A percentile compares a stretch with the other conserved stretches of the same genome.
phyloP scores from a whole-genome alignment of 92 coral and sea anemone genomes.

The Parazoanthus swiftii region DNA sequence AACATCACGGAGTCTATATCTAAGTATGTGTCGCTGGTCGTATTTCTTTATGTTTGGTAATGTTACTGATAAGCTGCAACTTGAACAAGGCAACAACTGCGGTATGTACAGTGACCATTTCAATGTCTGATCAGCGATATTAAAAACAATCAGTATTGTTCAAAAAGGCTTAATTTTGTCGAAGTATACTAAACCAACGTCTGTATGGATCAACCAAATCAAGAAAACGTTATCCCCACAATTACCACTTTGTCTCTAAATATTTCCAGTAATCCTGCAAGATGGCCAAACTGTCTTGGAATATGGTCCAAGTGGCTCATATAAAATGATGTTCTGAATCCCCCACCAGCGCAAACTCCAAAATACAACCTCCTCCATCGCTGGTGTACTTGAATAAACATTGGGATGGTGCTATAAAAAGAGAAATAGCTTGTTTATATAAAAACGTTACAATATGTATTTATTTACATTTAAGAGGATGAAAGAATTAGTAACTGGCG shows the following conservation, averaged over 20 bases:
- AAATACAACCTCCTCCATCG: constrained; percentile 90
- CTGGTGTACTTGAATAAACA: constrained; percentile 88
- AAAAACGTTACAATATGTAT: background rate
- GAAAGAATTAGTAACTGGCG: too few relatives aligned
- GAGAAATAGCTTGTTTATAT: background rate
- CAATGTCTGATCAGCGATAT: background rate
- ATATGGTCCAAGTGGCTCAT: constrained; percentile 82
- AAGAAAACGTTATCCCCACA: background rate
- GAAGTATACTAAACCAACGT: too few relatives aligned
- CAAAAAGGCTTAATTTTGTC: too few relatives aligned
- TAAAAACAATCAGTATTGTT: too few relatives aligned
- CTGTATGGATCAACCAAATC: background rate
- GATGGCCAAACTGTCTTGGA: constrained; percentile 83
- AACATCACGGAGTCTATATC: too few relatives aligned
- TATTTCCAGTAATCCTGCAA: constrained; percentile 91
- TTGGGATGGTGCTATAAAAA: constrained; percentile 72
- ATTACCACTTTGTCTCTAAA: constrained; percentile 92
- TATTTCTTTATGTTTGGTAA: too few relatives aligned
- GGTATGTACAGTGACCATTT: too few relatives aligned
- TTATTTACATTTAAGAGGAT: too few relatives aligned
- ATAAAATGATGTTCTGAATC: constrained; percentile 88
- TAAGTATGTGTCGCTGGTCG: too few relatives aligned
- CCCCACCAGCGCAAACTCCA: constrained; percentile 93
- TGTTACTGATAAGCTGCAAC: too few relatives aligned
- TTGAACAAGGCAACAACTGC: too few relatives aligned